These are phyloP conservation scores for Caradrina clavipalpis DNA, from an alignment of 2,888 invertebrate genomes.

Conservation along the genomic window DNA sequence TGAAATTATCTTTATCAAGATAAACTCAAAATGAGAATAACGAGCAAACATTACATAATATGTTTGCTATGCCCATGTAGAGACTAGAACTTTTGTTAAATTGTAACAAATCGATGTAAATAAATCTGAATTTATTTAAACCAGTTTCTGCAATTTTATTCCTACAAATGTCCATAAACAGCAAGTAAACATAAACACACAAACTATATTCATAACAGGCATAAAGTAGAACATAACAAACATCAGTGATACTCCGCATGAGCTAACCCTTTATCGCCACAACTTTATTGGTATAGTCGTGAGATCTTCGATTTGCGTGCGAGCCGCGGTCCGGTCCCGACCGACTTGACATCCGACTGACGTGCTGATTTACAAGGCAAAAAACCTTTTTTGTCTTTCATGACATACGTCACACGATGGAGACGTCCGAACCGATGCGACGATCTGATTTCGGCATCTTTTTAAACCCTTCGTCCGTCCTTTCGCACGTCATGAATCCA, in stretches of 20 bases:
- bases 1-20: no score
- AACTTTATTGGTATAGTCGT: conserved; percentile 71
- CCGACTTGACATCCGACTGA: conserved; percentile 69
- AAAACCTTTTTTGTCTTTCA: conserved; percentile 80
- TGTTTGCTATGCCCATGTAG: no score
- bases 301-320: conserved; percentile 79
- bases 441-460: conserved; percentile 88
- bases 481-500: conserved; percentile 73
- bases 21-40: no score
- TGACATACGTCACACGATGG: conserved; percentile 80
- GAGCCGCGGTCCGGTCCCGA: conserved; percentile 57
- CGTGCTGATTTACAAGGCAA: conserved; percentile 87
- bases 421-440: conserved; percentile 79
- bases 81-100: no score
- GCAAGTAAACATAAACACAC: conserved; percentile 1
- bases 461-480: conserved; percentile 77
- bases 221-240: conserved; percentile 39
- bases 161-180: background rate
- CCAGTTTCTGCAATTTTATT: background rate
- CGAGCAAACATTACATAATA: no score
- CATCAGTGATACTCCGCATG: conserved; percentile 31
- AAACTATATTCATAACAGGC: conserved; percentile 32
- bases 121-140: no score
- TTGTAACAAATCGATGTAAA: no score
- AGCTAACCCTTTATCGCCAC: conserved; percentile 53